Evolutionary conservation across 2,888 invertebrate species (phyloP).

Genomic region (Cheilosia soror): DNA sequence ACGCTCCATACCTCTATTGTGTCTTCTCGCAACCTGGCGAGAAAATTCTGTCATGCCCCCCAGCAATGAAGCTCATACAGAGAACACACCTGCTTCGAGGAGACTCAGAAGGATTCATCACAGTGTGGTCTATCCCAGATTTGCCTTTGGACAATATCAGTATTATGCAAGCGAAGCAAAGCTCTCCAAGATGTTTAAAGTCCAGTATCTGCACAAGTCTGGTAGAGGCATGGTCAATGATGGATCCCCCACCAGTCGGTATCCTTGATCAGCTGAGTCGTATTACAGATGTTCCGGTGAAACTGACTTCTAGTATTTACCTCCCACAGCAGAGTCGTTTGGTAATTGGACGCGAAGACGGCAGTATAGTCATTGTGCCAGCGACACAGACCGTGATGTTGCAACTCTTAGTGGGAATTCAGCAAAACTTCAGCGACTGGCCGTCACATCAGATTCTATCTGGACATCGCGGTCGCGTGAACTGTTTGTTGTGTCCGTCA

Average conservation of each 20-base stretch:
- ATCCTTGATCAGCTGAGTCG: constrained; percentile 94
- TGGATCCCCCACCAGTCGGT: constrained; percentile 95
- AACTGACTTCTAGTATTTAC: constrained; percentile 97
- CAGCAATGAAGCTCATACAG: constrained; percentile 93
- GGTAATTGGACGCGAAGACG: constrained; percentile 97
- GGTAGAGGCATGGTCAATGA: constrained; percentile 93
- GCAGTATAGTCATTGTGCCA: constrained; percentile 97
- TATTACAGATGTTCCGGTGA: constrained; percentile 89
- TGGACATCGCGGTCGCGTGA: constrained; percentile 97
- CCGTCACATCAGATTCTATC: constrained; percentile 93
- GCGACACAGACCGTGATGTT: constrained; percentile 98
- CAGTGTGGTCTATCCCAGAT: constrained; percentile 95
- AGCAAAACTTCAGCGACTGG: constrained; percentile 91
- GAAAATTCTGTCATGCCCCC: constrained; percentile 94
- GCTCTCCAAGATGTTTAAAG: constrained; percentile 86
- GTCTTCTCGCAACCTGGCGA: constrained; percentile 91
- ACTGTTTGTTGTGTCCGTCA: constrained; percentile 97
- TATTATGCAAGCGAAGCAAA: constrained; percentile 82
- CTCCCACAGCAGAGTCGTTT: constrained; percentile 96
- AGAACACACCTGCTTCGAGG: constrained; percentile 90
- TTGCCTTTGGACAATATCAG: constrained; percentile 86
- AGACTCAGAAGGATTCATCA: constrained; percentile 95
- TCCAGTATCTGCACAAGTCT: constrained; percentile 93
- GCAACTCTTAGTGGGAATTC: constrained; percentile 94
- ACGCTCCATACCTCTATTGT: constrained; percentile 92